These are phyloP conservation scores for Amiota communis DNA, from an alignment of 2,888 invertebrate genomes.

Conservation along the genomic window DNA sequence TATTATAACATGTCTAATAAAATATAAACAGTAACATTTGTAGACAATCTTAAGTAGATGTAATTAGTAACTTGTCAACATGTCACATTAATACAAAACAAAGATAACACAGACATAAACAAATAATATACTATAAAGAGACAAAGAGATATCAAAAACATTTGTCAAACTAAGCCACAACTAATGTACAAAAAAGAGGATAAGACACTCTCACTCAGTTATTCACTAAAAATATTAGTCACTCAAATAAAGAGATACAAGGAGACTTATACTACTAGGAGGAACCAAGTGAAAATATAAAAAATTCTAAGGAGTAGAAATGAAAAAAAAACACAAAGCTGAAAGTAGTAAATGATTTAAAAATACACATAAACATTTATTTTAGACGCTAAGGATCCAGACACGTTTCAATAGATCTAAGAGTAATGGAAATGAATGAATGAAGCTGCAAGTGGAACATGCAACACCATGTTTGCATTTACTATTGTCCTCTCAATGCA, in stretches of 20 bases:
- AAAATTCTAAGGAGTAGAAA: neutral
- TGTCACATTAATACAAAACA: neutral
- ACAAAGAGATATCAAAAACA: neutral
- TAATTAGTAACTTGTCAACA: constrained; percentile 23
- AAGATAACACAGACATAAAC: neutral
- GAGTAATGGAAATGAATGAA: neutral
- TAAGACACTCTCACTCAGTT: neutral
- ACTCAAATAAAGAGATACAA: too few relatives aligned
- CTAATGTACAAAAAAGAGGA: constrained; percentile 17
- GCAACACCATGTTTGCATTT: too few relatives aligned
- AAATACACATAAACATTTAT: neutral
- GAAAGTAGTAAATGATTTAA: neutral
- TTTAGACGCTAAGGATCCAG: neutral
- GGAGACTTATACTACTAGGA: too few relatives aligned
- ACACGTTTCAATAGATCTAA: constrained; percentile 9
- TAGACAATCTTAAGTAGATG: constrained; percentile 4
- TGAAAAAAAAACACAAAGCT: neutral
- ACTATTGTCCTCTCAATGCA: too few relatives aligned
- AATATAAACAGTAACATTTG: too few relatives aligned
- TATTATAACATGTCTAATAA: too few relatives aligned
- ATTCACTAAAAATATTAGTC: too few relatives aligned
- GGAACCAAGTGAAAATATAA: too few relatives aligned
- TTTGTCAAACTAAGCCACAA: constrained; percentile 11
- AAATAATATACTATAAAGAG: neutral
- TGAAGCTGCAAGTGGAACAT: neutral